Evolutionary conservation across 2,888 invertebrate species (phyloP), one percentile per base, ranked within the genome.

Genomic region (Tipula lateralis): DNA sequence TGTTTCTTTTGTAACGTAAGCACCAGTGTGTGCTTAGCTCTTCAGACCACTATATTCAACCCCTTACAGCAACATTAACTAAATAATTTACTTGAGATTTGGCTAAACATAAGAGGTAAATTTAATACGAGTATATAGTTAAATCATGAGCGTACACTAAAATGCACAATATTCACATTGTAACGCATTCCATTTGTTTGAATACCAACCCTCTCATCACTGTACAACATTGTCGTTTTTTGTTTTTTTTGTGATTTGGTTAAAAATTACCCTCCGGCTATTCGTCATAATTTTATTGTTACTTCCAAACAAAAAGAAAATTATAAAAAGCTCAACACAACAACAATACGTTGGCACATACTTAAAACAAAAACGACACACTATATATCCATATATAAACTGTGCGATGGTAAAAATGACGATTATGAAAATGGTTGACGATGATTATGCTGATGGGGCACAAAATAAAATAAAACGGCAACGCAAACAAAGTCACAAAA

Each of bases 241-340:
- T 50, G 44, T 16, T 16, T 66, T 66, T 66, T 9, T 0, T n/a
- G n/a, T n/a, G n/a, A n/a, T n/a, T n/a, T n/a, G n/a, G n/a, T n/a
- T 12, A 24, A 66, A 66, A 66, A 66, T 66, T 66, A 24, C 66
- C 66, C 66, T 19, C 24, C 66, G 66, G 66, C 66, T 66, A 24
- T 66, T 66, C 24, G 66, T 66, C 66, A 66, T 66, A 66, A 66
- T 66, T 66, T 66, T 66, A 66, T 66, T 66, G 66, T 66, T 24
- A 24, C 66, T 9, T 24, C 9, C 24, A 24, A 9, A 24, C 5
- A n/a, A 44, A 19, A 66, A 19, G 1, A 66, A 66, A 66, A 66
- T 66, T 0, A n/a, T n/a, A n/a, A 66, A 66, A 24, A 66, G 9
- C 66, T 44, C 16, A 44, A 16, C 19, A 44, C 5, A 44, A n/a